Evolutionary conservation across 1,140 invertebrate species (phyloP), one percentile per base, ranked within the genome.

Genomic region (Aphelinus certus): DNA sequence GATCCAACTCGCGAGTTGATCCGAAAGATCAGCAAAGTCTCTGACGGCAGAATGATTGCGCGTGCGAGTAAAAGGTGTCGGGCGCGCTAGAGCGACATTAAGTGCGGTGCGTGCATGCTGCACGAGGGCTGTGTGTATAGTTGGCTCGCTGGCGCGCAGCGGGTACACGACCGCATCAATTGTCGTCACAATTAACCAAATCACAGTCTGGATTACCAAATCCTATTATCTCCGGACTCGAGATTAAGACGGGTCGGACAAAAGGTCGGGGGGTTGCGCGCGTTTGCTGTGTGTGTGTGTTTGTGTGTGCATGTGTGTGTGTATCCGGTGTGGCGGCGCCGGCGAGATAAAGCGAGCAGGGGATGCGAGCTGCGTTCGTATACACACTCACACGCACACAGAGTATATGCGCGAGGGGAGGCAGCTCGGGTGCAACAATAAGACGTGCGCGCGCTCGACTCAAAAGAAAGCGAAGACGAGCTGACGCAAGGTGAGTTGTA

Each of bases 151-250:
- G 26, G 26, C 26, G 26, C 26, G 26, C 26, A 26, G 26, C 26
- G 26, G 26, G 26, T 26, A 7, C 7, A 1, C 4, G 71, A 63
- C 69, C 74, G 55, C 64, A 71, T 58, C 68, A 71, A 71, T 76
- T 71, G 66, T 76, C 68, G 45, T 65, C 3, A 68, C 66, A 68
- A 69, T 74, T 74, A 74, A 69, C 58, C 58, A 74, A 74, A 74
- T 72, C 46, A 3, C 48, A 57, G 46, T 49, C 56, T 72, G 49
- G 61, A 72, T 72, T 65, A 51, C n/a, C 49, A 71, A 71, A 71
- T 74, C 49, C 73, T 57, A 63, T 62, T 74, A 69, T 56, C 51
- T 62, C 4, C 10, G 10, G 10, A 55, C 71, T 53, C 48, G 53
- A 72, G 71, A 65, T 72, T 72, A 72, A 65, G 71, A 71, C 43